phyloP scores from a whole-genome alignment of 1,140 invertebrate species.

The Lucilia sericata region DNA sequence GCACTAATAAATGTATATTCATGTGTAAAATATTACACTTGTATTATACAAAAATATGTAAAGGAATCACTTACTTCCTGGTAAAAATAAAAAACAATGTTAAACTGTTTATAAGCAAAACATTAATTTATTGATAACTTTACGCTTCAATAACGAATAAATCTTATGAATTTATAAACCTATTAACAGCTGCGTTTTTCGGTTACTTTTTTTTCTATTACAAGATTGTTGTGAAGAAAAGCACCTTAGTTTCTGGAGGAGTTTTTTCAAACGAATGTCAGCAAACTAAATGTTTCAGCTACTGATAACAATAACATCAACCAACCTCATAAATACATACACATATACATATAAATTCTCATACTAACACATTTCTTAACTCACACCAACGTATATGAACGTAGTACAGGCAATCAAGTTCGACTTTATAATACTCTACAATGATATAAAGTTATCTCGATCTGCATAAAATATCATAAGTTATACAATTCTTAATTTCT shows the following conservation, averaged over 20 bases:
- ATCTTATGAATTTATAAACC: constrained; percentile 48
- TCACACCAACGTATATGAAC: not conserved
- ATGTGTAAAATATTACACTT: not conserved
- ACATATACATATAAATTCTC: constrained; percentile 47
- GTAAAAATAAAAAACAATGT: too few species aligned
- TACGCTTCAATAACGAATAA: constrained; percentile 46
- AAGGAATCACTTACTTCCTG: too few species aligned
- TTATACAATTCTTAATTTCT: too few species aligned
- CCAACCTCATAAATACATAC: not conserved
- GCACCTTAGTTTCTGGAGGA: constrained; percentile 22
- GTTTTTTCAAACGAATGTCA: not conserved
- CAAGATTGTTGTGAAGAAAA: not conserved
- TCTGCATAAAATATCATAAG: too few species aligned
- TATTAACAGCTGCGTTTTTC: constrained; percentile 47
- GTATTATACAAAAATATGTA: not conserved
- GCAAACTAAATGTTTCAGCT: not conserved
- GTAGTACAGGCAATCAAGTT: too few species aligned
- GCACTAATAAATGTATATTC: too few species aligned
- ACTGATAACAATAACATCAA: not conserved
- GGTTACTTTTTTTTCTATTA: not conserved
- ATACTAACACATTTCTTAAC: not conserved
- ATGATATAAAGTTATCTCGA: too few species aligned
- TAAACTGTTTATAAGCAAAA: not conserved
- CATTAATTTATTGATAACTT: constrained; percentile 39
- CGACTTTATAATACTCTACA: too few species aligned